Evolutionary conservation across 2,888 invertebrate species (phyloP), one percentile per base, ranked within the genome.

Genomic region (Heliconius aoede): DNA sequence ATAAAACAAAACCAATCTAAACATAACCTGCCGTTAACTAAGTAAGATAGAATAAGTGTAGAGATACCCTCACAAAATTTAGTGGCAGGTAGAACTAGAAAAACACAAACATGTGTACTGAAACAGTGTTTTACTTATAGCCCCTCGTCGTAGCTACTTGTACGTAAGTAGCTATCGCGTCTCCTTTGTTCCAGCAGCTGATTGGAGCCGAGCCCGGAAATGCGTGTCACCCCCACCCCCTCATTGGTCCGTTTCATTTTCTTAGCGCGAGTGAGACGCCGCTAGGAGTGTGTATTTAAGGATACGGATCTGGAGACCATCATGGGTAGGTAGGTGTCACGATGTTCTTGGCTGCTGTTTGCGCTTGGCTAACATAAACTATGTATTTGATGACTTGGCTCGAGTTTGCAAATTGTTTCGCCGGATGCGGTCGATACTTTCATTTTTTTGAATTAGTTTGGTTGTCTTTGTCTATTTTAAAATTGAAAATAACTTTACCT

Each of bases 101-200:
- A 91, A 85, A 82, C 78, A 80, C 74, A 78, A 84, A 86, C 89
- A 91, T 89, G 90, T 87, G 86, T 86, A 80, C 77, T 80, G 80
- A 85, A 85, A 86, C 85, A 84, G 82, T 83, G 83, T 87, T 87
- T 87, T 87, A 88, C 89, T 90, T 88, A 87, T 84, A 89, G 90
- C 90, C 91, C 90, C 91, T 88, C 85, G 85, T 80, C 85, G 87
- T 91, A 92, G 93, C 91, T 93, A 92, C 91, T 93, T 87, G 89
- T 93, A 92, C 89, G 90, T 90, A 89, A 94, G 93, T 94, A 94
- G 94, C 93, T 92, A 93, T 91, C 92, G 90, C 91, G 89, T 89
- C 88, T 93, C 94, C 91, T 93, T 95, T 95, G 95, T 95, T 95
- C 95, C 94, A 95, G 93, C 94, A 95, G 95, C 94, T 94, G 95